These are phyloP conservation scores for Galerucella pusilla DNA, from an alignment of 2,888 invertebrate species.

Conservation along the genomic window DNA sequence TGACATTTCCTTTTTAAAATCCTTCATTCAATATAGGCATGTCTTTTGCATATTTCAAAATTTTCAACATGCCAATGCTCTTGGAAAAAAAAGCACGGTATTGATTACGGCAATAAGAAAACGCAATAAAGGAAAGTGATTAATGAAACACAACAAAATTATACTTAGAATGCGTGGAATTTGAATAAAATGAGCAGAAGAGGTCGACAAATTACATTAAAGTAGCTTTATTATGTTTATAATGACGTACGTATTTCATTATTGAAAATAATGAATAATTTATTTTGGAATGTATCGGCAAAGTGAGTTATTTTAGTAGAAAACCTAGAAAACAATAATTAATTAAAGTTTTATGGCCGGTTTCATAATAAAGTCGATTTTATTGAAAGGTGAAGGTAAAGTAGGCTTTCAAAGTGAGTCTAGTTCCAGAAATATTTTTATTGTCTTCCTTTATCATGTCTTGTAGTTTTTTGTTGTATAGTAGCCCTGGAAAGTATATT, in stretches of 20 bases:
- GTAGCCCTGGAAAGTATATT: too few species aligned
- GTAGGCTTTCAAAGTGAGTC: too few species aligned
- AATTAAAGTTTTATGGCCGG: too few species aligned
- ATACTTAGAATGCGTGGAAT: conserved; percentile 12
- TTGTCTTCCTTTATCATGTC: too few species aligned
- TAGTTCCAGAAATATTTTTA: too few species aligned
- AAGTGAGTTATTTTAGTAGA: too few species aligned
- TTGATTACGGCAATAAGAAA: conserved; percentile 21
- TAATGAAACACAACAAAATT: conserved; percentile 17
- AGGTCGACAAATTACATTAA: conserved; percentile 4
- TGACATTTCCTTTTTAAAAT: conserved; percentile 15
- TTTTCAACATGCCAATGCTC: conserved; percentile 3
- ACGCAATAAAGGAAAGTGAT: conserved; percentile 18
- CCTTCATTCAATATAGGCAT: not conserved
- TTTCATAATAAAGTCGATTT: too few species aligned
- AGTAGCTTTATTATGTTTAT: not conserved
- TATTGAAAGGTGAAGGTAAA: too few species aligned
- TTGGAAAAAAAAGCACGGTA: conserved; percentile 1
- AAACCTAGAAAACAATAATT: too few species aligned
- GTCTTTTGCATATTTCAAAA: conserved; percentile 11
- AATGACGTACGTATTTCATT: conserved; percentile 3
- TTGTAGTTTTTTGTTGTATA: too few species aligned
- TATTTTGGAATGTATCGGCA: too few species aligned
- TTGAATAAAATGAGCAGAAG: conserved; percentile 8
- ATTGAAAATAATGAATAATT: not conserved